A percentile compares a stretch with the other conserved stretches of the same genome.
These are phyloP conservation scores for Aegithalos caudatus DNA, from an alignment of 2,113 vertebrate species.

Conservation along the genomic window DNA sequence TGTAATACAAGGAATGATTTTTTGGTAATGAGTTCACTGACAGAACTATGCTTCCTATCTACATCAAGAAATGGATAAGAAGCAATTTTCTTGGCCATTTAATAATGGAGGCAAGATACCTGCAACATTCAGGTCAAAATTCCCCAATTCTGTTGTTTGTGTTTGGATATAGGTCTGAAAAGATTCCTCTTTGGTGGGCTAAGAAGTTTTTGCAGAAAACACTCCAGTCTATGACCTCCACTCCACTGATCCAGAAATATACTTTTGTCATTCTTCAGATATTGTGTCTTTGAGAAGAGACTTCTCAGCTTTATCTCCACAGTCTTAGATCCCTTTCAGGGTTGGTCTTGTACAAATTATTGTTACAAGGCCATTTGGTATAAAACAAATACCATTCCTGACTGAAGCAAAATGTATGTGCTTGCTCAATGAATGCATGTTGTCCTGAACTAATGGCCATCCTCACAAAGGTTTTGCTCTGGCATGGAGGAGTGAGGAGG, in stretches of 20 bases:
- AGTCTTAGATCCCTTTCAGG: background rate
- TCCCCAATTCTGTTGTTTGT: background rate
- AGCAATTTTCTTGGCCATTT: background rate
- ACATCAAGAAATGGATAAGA: background rate
- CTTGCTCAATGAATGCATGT: fast-evolving
- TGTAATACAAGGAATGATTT: background rate
- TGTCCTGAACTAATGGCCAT: background rate
- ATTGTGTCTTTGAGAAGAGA: background rate
- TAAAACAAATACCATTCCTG: background rate
- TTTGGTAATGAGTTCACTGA: background rate
- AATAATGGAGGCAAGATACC: background rate
- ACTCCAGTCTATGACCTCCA: background rate
- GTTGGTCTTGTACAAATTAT: background rate
- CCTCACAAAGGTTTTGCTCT: background rate
- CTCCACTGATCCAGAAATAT: background rate
- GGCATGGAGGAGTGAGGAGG: background rate
- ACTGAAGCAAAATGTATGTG: fast-evolving
- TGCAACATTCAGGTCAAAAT: background rate
- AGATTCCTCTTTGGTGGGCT: background rate
- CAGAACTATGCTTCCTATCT: background rate
- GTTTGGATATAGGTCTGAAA: background rate
- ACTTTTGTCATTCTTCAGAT: background rate
- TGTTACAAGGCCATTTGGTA: background rate
- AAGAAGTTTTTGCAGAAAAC: background rate
- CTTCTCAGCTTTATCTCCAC: background rate